Evolutionary conservation across 2,888 invertebrate species (phyloP), one percentile per base, ranked within the genome.

Genomic region (Fragum sueziense): DNA sequence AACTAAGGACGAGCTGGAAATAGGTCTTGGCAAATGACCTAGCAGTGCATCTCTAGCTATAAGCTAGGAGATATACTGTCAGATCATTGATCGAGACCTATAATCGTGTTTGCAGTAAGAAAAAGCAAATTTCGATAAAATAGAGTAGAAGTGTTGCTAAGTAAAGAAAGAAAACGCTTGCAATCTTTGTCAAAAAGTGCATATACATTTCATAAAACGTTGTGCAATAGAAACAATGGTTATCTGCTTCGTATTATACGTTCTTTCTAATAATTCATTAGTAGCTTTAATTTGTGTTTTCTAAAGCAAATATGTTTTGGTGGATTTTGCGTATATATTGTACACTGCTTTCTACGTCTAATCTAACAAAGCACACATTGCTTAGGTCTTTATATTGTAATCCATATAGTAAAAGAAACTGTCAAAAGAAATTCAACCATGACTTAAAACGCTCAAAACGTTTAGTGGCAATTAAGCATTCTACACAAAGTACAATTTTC

Each of bases 401-500:
- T 33, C 33, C 33, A 22, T 27, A 22, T 2, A 33, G 9, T 31
- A 61, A 61, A 61, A 14, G 33, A 61, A 33, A 61, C 61, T 61
- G 61, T 61, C 61, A 61, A 65, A 37, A 65, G 65, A 65, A 65
- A 65, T 65, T 65, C 65, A 65, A 65, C 65, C 65, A 65, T 65
- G 41, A 41, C 41, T 65, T 14, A 17, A 27, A 41, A 37, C 27
- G 41, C 37, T 65, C 65, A 65, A 65, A 57, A 65, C 41, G 65
- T 37, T 65, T 34, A 37, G 41, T 47, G n/a, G n/a, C n/a, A n/a
- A n/a, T n/a, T n/a, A n/a, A n/a, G n/a, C n/a, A n/a, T n/a, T n/a
- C n/a, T n/a, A n/a, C n/a, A n/a, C n/a, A n/a, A n/a, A n/a, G n/a
- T n/a, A n/a, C n/a, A n/a, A n/a, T n/a, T n/a, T n/a, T n/a, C n/a